A percentile compares a stretch with the other conserved stretches of the same genome.
These are phyloP conservation scores for Babyrousa celebensis DNA, from an alignment of 2,797 vertebrate genomes.

Conservation along the genomic window DNA sequence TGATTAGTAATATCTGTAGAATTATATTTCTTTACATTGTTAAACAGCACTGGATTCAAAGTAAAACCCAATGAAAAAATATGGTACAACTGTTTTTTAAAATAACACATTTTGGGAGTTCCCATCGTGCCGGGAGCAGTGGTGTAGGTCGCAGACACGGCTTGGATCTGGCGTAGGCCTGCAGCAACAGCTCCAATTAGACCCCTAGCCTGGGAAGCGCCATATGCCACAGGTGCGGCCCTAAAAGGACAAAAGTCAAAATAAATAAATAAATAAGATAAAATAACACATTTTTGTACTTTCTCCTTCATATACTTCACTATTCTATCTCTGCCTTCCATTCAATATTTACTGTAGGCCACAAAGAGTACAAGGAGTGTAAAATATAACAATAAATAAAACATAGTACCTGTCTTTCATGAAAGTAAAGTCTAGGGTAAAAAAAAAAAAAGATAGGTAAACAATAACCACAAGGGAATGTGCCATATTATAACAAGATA, in stretches of 20 bases:
- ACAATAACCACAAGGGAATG: constrained; percentile 1
- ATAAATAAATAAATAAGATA: too few species aligned
- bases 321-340: constrained; percentile 15
- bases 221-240: too few species aligned
- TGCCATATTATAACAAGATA: neutral
- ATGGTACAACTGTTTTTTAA: constrained; percentile 19
- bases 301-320: constrained; percentile 37
- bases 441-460: neutral
- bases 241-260: too few species aligned
- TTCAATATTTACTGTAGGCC: neutral
- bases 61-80: constrained; percentile 55
- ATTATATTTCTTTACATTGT: constrained; percentile 21
- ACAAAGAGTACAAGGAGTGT: neutral
- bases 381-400: constrained; percentile 52
- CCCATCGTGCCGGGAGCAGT: too few species aligned
- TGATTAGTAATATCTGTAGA: neutral
- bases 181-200: too few species aligned
- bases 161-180: too few species aligned
- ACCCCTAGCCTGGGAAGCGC: too few species aligned
- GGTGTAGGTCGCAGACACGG: too few species aligned
- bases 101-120: neutral
- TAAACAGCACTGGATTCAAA: constrained; percentile 38
- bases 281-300: constrained; percentile 25
- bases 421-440: neutral
- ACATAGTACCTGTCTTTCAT: neutral